phyloP scores from a whole-genome alignment of 2,113 vertebrate genomes.

The Ginglymostoma cirratum region DNA sequence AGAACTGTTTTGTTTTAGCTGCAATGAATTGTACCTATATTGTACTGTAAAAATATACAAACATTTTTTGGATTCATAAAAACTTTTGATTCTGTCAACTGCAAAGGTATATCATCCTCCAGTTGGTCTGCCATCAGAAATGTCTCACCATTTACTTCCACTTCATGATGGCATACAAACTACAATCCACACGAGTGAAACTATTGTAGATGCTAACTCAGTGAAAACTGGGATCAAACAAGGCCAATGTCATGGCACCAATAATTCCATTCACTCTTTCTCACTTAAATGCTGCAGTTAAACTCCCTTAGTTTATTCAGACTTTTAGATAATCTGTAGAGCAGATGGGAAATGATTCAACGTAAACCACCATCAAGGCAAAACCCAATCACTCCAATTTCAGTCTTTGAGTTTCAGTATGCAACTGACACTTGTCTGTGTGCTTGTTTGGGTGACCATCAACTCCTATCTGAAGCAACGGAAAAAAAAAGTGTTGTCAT shows the following conservation, averaged over 20 bases:
- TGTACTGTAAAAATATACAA: neutral
- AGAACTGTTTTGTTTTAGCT: neutral
- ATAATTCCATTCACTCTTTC: neutral
- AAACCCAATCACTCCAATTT: too few relatives aligned
- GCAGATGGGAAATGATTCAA: too few relatives aligned
- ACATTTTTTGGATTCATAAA: neutral
- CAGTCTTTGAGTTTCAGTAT: too few relatives aligned
- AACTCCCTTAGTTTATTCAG: neutral
- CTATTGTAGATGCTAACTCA: neutral
- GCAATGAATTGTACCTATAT: neutral
- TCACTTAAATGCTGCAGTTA: neutral
- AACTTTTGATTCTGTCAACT: neutral
- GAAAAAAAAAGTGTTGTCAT: too few relatives aligned
- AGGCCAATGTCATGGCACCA: neutral
- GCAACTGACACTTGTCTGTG: too few relatives aligned
- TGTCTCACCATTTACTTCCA: neutral
- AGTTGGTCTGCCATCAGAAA: neutral
- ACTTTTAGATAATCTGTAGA: too few relatives aligned
- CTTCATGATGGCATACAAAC: neutral
- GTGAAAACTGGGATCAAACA: neutral
- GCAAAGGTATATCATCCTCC: neutral
- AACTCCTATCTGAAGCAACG: too few relatives aligned
- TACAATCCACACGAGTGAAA: neutral
- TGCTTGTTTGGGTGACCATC: too few relatives aligned
- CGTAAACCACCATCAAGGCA: too few relatives aligned